Evolutionary conservation across 2,888 invertebrate species (phyloP).

Genomic region (Corythucha ciliata): DNA sequence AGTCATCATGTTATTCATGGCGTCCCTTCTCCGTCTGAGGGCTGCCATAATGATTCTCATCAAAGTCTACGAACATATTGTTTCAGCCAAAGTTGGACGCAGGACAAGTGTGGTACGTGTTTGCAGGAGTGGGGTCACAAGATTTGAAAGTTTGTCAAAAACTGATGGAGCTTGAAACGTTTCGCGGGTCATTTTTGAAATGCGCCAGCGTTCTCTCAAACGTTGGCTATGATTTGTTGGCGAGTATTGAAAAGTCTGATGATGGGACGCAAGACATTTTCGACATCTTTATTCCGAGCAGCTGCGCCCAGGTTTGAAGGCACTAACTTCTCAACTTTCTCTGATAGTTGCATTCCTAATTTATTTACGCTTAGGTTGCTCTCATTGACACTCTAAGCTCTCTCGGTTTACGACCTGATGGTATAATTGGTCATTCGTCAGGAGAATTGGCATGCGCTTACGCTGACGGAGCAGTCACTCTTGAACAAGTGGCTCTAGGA

Average conservation of each 20-base stretch:
- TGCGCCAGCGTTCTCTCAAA: conserved; percentile 68
- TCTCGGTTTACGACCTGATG: conserved; percentile 75
- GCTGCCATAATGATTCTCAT: no score
- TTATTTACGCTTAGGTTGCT: conserved; percentile 89
- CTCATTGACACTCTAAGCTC: conserved; percentile 76
- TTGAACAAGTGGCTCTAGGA: conserved; percentile 85
- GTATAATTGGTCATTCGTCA: conserved; percentile 81
- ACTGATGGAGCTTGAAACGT: conserved; percentile 71
- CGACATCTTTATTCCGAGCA: conserved; percentile 86
- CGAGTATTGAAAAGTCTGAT: conserved; percentile 65
- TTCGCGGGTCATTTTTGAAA: conserved; percentile 61
- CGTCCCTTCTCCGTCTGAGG: no score
- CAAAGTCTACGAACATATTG: no score
- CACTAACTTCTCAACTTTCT: no score
- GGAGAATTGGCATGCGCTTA: conserved; percentile 57
- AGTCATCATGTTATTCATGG: no score
- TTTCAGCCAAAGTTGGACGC: conserved; percentile 46
- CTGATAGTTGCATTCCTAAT: no score
- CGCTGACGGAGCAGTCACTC: conserved; percentile 75
- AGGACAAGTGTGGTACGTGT: conserved; percentile 87
- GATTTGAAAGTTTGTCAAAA: conserved; percentile 93
- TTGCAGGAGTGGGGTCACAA: conserved; percentile 97
- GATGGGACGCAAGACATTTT: conserved; percentile 72
- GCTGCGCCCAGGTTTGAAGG: conserved; percentile 74
- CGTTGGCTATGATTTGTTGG: conserved; percentile 72